A percentile compares a stretch with the other conserved stretches of the same genome.
Evolutionary conservation across 2,888 invertebrate species (phyloP).

Genomic region (Hololepta plana): DNA sequence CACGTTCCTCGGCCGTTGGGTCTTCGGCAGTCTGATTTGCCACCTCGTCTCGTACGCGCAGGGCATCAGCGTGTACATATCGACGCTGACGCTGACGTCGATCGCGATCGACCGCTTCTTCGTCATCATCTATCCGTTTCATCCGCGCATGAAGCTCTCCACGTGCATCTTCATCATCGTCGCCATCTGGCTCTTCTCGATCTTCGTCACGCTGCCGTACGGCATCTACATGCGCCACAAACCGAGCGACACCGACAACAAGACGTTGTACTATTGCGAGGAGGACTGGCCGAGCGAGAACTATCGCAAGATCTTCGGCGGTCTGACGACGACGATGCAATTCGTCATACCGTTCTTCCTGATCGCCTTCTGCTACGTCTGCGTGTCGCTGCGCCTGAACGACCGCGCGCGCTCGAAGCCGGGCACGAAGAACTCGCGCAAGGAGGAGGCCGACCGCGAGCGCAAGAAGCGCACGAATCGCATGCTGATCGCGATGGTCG

Average conservation of each 20-base stretch:
- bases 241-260: conserved; percentile 18
- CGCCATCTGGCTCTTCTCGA: conserved; percentile 78
- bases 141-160: conserved; percentile 76
- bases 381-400: conserved; percentile 76
- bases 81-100: conserved; percentile 88
- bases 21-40: conserved; percentile 80
- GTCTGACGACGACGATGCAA: conserved; percentile 75
- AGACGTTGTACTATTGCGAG: conserved; percentile 44
- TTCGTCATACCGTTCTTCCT: conserved; percentile 88
- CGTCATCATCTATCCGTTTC: conserved; percentile 92
- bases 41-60: conserved; percentile 87
- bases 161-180: conserved; percentile 74
- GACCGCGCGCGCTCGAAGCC: conserved; percentile 71
- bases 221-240: conserved; percentile 63
- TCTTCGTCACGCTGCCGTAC: conserved; percentile 79
- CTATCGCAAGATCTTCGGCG: conserved; percentile 65
- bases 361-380: conserved; percentile 86
- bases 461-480: conserved; percentile 83
- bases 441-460: conserved; percentile 79
- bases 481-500: conserved; percentile 96
- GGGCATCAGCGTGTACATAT: conserved; percentile 93
- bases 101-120: conserved; percentile 96
- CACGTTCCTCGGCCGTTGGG: conserved; percentile 81
- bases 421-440: conserved; percentile 64
- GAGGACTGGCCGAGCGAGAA: conserved; percentile 82